phyloP scores from a whole-genome alignment of 2,888 invertebrate species.

The Anaspis maculata region DNA sequence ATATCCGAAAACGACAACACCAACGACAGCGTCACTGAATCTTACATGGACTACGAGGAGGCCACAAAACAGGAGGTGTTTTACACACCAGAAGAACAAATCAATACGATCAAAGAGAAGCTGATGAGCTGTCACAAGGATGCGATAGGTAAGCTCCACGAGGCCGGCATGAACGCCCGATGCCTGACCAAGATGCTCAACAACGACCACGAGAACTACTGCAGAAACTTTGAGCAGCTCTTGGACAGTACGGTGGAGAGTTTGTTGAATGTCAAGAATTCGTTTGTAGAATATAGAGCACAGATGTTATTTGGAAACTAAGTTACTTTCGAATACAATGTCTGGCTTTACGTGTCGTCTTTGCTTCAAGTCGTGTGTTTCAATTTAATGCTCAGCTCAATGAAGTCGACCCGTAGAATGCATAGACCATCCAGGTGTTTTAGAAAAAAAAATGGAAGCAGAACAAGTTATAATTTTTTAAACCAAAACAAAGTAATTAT shows the following conservation, averaged over 20 bases:
- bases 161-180: conserved; percentile 60
- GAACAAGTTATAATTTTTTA: too few relatives aligned
- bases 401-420: too few relatives aligned
- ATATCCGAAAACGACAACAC: conserved; percentile 19
- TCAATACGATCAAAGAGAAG: conserved; percentile 55
- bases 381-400: too few relatives aligned
- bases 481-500: too few relatives aligned
- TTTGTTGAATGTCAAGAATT: conserved; percentile 56
- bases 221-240: conserved; percentile 76
- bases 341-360: too few relatives aligned
- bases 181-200: conserved; percentile 70
- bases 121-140: conserved; percentile 81
- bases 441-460: too few relatives aligned
- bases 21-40: conserved; percentile 6
- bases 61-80: conserved; percentile 7
- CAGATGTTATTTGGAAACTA: conserved; percentile 6
- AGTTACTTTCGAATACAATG: conserved; percentile 1
- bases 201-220: conserved; percentile 83
- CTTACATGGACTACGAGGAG: conserved; percentile 17
- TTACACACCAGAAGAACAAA: conserved; percentile 5
- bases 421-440: too few relatives aligned
- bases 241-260: conserved; percentile 63
- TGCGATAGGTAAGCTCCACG: conserved; percentile 59
- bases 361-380: too few relatives aligned
- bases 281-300: conserved; percentile 10